Evolutionary conservation across 1,140 invertebrate species (phyloP).

Genomic region (Ceratina australensis): DNA sequence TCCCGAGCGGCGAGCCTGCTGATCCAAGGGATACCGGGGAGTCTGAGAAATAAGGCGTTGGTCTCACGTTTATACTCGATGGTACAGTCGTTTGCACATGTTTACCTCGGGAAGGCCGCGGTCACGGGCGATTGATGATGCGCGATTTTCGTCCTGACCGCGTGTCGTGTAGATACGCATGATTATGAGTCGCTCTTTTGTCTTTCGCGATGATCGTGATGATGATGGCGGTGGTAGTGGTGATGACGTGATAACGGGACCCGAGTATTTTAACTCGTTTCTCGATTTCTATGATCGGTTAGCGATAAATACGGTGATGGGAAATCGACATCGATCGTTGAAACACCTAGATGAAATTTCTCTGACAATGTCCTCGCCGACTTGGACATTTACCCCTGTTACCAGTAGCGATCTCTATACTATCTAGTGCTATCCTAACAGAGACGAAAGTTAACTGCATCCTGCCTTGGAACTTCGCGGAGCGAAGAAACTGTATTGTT

Average conservation of each 20-base stretch:
- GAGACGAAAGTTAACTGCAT: slow-evolving; percentile 24
- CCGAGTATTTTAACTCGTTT: not conserved
- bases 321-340: not conserved
- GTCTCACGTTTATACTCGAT: slow-evolving; percentile 57
- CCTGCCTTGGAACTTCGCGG: slow-evolving; percentile 1
- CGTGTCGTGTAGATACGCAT: slow-evolving; percentile 15
- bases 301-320: not conserved
- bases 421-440: not conserved
- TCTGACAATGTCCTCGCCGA: not conserved
- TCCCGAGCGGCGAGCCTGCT: slow-evolving; percentile 77
- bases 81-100: not conserved
- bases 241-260: not conserved
- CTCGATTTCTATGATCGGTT: not conserved
- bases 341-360: not conserved
- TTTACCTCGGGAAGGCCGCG: slow-evolving; percentile 23
- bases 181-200: not conserved
- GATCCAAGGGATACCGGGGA: slow-evolving; percentile 79
- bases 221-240: not conserved
- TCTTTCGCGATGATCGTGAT: not conserved
- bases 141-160: slow-evolving; percentile 7
- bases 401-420: not conserved
- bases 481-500: slow-evolving; percentile 8
- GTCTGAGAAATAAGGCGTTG: slow-evolving; percentile 75
- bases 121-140: not conserved
- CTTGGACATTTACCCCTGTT: no score